phyloP scores from a whole-genome alignment of 2,113 vertebrate species.

The Phalacrocorax aristotelis region DNA sequence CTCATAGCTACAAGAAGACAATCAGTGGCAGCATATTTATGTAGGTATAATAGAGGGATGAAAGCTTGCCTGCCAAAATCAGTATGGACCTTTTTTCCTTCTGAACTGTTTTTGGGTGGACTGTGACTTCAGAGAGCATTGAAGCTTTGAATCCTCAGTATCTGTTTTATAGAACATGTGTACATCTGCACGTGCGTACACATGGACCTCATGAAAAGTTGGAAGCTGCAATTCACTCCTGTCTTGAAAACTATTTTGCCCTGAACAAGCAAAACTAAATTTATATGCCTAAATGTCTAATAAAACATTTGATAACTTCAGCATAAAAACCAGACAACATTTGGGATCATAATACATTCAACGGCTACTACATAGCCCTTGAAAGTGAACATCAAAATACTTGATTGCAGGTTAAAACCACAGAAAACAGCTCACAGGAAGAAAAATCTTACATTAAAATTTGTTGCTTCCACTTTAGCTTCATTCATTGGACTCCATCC shows the following conservation, averaged over 20 bases:
- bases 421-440: not conserved
- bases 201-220: not conserved
- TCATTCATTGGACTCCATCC: not conserved
- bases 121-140: not conserved
- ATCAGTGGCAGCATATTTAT: not conserved
- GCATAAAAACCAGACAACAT: not conserved
- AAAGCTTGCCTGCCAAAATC: not conserved
- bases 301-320: not conserved
- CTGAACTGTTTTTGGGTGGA: not conserved
- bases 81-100: not conserved
- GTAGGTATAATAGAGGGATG: not conserved
- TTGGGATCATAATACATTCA: not conserved
- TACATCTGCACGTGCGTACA: not conserved
- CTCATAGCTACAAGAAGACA: not conserved
- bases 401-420: conserved; percentile 30
- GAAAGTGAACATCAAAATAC: not conserved
- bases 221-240: not conserved
- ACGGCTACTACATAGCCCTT: not conserved
- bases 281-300: not conserved
- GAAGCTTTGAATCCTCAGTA: not conserved
- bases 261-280: conserved; percentile 4
- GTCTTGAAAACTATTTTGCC: not conserved
- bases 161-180: not conserved
- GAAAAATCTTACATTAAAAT: conserved; percentile 4
- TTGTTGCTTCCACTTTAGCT: not conserved